phyloP scores from a whole-genome alignment of 2,113 vertebrate genomes.

The Chloroceryle aenea region DNA sequence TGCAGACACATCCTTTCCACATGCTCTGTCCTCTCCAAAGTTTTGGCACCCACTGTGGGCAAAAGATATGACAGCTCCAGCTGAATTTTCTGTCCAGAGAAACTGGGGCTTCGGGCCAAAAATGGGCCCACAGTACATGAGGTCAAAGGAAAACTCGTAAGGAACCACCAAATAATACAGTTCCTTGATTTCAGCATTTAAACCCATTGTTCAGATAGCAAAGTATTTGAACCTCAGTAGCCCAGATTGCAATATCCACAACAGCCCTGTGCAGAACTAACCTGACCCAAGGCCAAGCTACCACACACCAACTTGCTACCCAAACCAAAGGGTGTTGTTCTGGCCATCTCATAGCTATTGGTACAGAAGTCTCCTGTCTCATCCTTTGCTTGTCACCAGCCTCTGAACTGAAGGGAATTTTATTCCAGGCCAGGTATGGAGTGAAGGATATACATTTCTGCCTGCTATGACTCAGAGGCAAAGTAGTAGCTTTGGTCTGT shows the following conservation, averaged over 20 bases:
- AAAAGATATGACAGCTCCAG: not conserved
- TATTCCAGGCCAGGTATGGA: not conserved
- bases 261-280: not conserved
- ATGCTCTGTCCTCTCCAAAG: not conserved
- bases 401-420: not conserved
- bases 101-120: not conserved
- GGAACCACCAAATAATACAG: not conserved
- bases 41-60: not conserved
- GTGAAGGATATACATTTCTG: not conserved
- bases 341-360: accelerated
- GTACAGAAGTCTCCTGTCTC: not conserved
- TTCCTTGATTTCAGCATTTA: not conserved
- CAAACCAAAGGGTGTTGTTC: not conserved
- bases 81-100: not conserved
- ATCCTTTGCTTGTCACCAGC: not conserved
- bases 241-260: not conserved
- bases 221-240: not conserved
- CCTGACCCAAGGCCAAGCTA: not conserved
- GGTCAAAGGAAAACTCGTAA: not conserved
- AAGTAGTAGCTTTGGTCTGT: slow-evolving; percentile 49
- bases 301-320: accelerated
- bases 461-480: slow-evolving; percentile 39
- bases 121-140: not conserved
- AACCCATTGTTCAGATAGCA: not conserved
- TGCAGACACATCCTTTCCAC: not conserved